Conservation (phyloP, 1,140 invertebrate genomes). For the Drepana arcuata region DNA sequence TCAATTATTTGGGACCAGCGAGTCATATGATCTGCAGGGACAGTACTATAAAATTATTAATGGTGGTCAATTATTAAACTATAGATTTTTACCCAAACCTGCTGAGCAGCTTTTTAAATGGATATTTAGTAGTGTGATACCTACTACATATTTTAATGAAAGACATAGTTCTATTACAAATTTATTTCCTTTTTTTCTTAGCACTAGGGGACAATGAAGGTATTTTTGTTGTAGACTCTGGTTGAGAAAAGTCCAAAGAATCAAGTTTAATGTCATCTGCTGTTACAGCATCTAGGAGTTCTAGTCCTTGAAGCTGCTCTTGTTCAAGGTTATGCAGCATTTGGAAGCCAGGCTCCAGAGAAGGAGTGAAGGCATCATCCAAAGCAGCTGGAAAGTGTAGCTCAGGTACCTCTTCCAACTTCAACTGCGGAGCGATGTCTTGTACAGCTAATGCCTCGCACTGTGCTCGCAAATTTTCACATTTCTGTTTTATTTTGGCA, state of each 20-base stretch:
- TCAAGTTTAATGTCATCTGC: conserved; percentile 59
- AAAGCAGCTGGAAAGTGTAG: conserved; percentile 66
- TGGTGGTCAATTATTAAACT: too few species aligned
- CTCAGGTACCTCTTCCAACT: conserved; percentile 65
- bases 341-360: conserved; percentile 64
- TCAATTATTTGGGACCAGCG: too few species aligned
- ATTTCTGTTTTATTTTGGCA: conserved; percentile 42
- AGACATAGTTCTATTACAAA: too few species aligned
- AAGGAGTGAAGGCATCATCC: conserved; percentile 61
- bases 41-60: too few species aligned
- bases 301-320: conserved; percentile 58
- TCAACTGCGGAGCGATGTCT: conserved; percentile 52
- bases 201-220: conserved; percentile 51
- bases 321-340: conserved; percentile 67
- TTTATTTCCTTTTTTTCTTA: conserved; percentile 64
- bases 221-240: conserved; percentile 40
- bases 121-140: too few species aligned
- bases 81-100: too few species aligned
- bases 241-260: conserved; percentile 50
- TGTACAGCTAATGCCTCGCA: conserved; percentile 47
- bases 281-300: conserved; percentile 48
- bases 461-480: conserved; percentile 40
- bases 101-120: too few species aligned
- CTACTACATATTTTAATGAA: neutral
- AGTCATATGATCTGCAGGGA: too few species aligned